A percentile compares a stretch with the other conserved stretches of the same genome.
These are phyloP conservation scores for Cathartes aura DNA, from an alignment of 2,113 vertebrate genomes.

Conservation along the genomic window DNA sequence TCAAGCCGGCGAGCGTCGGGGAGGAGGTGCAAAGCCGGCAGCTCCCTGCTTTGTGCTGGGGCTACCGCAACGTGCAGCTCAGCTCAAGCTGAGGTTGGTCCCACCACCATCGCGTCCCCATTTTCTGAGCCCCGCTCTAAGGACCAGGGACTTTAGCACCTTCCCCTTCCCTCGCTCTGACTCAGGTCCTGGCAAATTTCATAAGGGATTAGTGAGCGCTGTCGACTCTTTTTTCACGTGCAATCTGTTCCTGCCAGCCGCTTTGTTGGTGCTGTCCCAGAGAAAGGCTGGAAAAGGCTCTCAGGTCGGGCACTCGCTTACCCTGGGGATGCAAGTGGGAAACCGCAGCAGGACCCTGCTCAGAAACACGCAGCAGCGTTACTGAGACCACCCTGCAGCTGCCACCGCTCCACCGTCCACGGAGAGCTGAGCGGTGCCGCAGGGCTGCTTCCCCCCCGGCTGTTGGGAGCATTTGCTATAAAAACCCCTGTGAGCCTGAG, in stretches of 20 bases:
- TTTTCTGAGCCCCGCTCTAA: background rate
- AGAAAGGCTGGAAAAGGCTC: background rate
- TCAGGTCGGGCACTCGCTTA: background rate
- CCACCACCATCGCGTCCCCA: accelerated
- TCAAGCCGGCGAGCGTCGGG: accelerated
- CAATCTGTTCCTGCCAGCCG: background rate
- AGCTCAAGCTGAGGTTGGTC: background rate
- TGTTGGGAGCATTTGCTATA: background rate
- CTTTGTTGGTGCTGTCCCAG: background rate
- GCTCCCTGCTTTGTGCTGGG: background rate
- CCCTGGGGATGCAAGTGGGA: background rate
- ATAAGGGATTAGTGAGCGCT: background rate
- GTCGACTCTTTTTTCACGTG: accelerated
- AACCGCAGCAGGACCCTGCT: background rate
- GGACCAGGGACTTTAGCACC: background rate
- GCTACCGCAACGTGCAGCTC: accelerated
- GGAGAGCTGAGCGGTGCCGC: background rate
- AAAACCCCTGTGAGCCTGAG: background rate
- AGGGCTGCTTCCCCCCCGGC: background rate
- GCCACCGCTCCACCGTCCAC: accelerated
- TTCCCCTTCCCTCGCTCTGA: background rate
- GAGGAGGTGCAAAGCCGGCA: background rate
- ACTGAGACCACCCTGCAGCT: background rate
- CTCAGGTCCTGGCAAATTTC: background rate
- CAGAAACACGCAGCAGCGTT: accelerated